A percentile compares a stretch with the other conserved stretches of the same genome.
Evolutionary conservation across 2,113 vertebrate genomes (phyloP).

Genomic region (Argyrosomus japonicus): DNA sequence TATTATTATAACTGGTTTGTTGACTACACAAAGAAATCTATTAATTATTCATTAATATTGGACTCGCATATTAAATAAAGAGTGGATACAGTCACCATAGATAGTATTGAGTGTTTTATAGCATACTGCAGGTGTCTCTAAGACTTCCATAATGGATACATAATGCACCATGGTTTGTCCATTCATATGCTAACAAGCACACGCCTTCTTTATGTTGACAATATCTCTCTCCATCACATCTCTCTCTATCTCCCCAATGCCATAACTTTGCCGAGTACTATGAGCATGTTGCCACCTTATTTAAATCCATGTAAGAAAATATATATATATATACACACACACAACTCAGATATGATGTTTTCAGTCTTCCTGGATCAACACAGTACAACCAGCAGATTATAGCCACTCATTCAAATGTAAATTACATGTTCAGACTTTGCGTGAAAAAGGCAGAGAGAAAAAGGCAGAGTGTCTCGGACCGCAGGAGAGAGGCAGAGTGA

Average conservation of each 20-base stretch:
- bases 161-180: constrained; percentile 33
- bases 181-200: constrained; percentile 51
- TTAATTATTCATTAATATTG: constrained; percentile 48
- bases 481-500: constrained; percentile 35
- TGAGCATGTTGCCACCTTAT: constrained; percentile 21
- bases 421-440: constrained; percentile 48
- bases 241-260: not conserved
- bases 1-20: not conserved
- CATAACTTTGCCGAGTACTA: not conserved
- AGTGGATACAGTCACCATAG: constrained; percentile 26
- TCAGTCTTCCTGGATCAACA: constrained; percentile 22
- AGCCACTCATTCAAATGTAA: constrained; percentile 55
- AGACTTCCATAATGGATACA: constrained; percentile 38
- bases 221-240: constrained; percentile 41
- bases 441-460: constrained; percentile 14
- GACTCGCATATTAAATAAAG: constrained; percentile 33
- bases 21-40: constrained; percentile 35
- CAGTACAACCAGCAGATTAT: constrained; percentile 31
- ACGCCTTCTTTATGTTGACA: constrained; percentile 29
- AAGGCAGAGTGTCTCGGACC: constrained; percentile 18
- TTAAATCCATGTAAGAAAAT: constrained; percentile 26
- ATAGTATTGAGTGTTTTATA: constrained; percentile 33
- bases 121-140: constrained; percentile 18
- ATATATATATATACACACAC: not conserved
- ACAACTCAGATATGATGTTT: constrained; percentile 22